Evolutionary conservation across 2,797 vertebrate species (phyloP).

Genomic region (Fringilla coelebs): DNA sequence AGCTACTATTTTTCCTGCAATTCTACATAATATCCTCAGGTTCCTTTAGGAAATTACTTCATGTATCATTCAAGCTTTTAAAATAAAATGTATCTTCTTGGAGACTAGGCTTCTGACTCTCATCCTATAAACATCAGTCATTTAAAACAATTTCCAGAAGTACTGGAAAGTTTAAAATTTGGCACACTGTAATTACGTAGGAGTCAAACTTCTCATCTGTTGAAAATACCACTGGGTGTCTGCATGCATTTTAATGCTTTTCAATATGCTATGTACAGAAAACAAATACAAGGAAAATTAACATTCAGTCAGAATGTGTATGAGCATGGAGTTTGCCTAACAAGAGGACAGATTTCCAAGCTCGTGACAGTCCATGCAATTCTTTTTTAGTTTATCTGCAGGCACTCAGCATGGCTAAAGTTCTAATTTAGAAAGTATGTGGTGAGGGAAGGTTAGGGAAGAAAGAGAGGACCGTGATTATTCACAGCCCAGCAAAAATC

Average conservation of each 20-base stretch:
- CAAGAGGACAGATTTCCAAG: neutral
- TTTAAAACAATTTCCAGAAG: neutral
- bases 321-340: neutral
- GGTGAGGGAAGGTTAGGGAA: neutral
- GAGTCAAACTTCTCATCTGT: neutral
- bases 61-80: constrained; percentile 16
- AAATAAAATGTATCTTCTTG: neutral
- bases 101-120: neutral
- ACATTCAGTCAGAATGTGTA: neutral
- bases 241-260: neutral
- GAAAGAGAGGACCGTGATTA: neutral
- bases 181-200: neutral
- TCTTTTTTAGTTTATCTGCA: neutral
- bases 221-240: neutral
- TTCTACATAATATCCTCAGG: neutral
- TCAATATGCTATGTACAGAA: neutral
- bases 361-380: neutral
- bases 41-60: constrained; percentile 45
- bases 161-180: neutral
- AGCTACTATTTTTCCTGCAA: constrained; percentile 12
- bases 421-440: neutral
- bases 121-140: neutral
- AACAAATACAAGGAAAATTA: neutral
- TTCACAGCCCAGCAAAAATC: constrained; percentile 5
- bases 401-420: neutral